A percentile compares a stretch with the other conserved stretches of the same genome.
Conservation (phyloP, 2,888 invertebrate genomes). For the Epirrita christyi region DNA sequence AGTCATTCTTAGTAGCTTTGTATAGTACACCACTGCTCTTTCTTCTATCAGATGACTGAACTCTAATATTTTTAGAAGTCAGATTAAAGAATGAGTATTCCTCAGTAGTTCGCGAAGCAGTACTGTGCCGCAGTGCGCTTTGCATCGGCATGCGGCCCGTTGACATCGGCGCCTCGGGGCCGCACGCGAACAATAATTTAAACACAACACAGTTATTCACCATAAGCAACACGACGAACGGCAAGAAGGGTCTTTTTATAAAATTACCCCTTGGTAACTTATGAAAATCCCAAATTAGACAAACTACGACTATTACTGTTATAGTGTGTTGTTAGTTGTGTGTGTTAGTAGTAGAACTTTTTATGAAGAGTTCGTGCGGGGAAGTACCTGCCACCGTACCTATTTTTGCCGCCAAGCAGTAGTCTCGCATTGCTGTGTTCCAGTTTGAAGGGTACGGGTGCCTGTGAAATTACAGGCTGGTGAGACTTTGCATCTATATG, state of each 20-base stretch:
- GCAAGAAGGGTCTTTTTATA: conserved; percentile 27
- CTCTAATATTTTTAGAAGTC: neutral
- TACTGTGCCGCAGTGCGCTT: conserved; percentile 73
- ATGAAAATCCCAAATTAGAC: neutral
- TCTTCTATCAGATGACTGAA: too few species aligned
- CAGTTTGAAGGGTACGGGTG: too few species aligned
- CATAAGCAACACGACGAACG: conserved; percentile 28
- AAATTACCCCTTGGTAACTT: conserved; percentile 1
- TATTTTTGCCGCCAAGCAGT: too few species aligned
- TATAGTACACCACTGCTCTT: too few species aligned
- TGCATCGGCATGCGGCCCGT: conserved; percentile 60
- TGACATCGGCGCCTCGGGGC: conserved; percentile 71
- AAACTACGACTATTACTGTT: neutral
- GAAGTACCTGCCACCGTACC: too few species aligned
- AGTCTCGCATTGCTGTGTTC: too few species aligned
- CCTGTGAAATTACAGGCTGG: too few species aligned
- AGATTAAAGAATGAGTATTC: conserved; percentile 12
- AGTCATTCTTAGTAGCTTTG: too few species aligned
- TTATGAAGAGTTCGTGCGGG: too few species aligned
- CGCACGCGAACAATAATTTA: conserved; percentile 79
- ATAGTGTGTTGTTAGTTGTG: too few species aligned
- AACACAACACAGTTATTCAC: conserved; percentile 43
- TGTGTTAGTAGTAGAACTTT: too few species aligned
- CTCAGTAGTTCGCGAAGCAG: conserved; percentile 25
- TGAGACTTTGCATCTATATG: too few species aligned